Conservation (phyloP, 2,113 vertebrate genomes). For the Malurus melanocephalus region DNA sequence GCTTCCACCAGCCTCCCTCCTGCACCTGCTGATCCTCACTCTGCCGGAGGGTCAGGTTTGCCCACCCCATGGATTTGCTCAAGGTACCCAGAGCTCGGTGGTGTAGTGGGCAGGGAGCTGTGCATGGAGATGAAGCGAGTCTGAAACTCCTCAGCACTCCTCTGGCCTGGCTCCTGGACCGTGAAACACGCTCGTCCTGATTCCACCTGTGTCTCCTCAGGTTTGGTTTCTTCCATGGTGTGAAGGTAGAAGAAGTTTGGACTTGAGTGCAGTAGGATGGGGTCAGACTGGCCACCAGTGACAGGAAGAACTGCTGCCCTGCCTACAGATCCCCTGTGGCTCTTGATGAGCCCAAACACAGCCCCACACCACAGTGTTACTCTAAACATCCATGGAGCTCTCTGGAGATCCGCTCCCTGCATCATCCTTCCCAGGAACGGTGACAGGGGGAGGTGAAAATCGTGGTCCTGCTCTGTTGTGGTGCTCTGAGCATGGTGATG, state of each 20-base stretch:
- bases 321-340: neutral
- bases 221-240: neutral
- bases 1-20: neutral
- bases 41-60: neutral
- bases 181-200: neutral
- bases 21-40: neutral
- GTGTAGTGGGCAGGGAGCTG: neutral
- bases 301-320: neutral
- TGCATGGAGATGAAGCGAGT: neutral
- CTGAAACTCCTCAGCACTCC: neutral
- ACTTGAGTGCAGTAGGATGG: neutral
- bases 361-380: rapidly evolving
- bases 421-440: neutral
- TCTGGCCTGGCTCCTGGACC: neutral
- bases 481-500: rapidly evolving
- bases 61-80: neutral
- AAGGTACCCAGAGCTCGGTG: neutral
- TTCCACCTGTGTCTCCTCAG: neutral
- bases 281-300: rapidly evolving
- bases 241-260: neutral
- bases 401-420: neutral
- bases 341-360: neutral
- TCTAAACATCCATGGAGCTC: neutral
- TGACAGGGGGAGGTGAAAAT: neutral
- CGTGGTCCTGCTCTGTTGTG: rapidly evolving